Base-by-base conservation (phyloP, 2,113 vertebrate species). In the Climacteris rufus region DNA sequence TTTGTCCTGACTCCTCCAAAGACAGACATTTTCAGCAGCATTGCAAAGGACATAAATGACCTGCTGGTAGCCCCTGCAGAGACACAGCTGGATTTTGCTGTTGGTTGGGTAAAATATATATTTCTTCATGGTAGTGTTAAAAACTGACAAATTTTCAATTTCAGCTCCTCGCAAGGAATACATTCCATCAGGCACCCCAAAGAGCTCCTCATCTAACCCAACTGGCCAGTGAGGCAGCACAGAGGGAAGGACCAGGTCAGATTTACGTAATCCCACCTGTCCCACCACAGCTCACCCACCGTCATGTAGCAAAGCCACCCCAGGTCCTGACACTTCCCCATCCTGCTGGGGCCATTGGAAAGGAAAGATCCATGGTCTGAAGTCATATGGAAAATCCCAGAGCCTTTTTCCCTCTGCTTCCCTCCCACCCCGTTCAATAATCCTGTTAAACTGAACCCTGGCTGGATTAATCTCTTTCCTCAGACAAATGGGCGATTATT, bases 381-480 rank as follows among this genome's bases (percentile, higher is more conserved):
- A 91, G 45, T 47, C 2, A 1, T 35, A 88, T 22, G 86, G 76
- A 83, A 92, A 95, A 95, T 65, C 88, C 47, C 72, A 93, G 71
- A 83, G 90, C 71, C 27, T 40, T 81, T 18, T 44, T 86, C 68
- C 54, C 44, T 76, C 61, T 85, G 45, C 37, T 40, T 87, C 53
- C 64, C 66, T 71, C 33, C 52, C 72, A 64, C n/a, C 69, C 71
- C 35, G 0, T 52, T 84, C 91, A 94, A 81, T 96, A 97, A 96
- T 96, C 94, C 96, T 95, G 90, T 96, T 96, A 95, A 92, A 96
- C 85, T 96, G 92, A 96, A 95, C 93, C 90, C 72, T 90, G 90
- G 60, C 85, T 93, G 92, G 85, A 94, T 95, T 95, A 96, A 96
- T 96, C 94, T 90, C 92, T 63, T 93, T 96, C 92, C 94, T 94